Base-by-base conservation (phyloP, 1,140 invertebrate genomes). In the Daktulosphaira vitifoliae region DNA sequence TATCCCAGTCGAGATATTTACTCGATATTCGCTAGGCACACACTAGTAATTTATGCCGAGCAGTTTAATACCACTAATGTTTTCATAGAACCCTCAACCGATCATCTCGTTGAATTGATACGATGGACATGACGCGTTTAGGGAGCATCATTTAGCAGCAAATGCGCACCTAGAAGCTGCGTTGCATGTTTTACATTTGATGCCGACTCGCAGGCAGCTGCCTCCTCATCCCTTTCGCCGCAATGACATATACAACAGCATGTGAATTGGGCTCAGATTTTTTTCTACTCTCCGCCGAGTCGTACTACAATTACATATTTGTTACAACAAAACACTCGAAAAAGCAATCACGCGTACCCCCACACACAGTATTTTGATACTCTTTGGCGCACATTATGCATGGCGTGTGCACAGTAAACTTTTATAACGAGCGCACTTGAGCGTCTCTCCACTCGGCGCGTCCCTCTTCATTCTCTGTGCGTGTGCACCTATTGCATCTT, bases 401-500 rank as follows among this genome's bases (percentile, higher is more conserved):
- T 33, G 11, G 29, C 11, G 11, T 33, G 29, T 33, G 11, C 29
- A 33, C 42, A 48, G 56, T 33, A 62, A 62, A 62, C 56, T 62
- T 62, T 48, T 48, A 62, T 48, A 62, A 62, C 56, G 56, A 62
- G 42, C 42, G 56, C 25, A 62, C 56, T 62, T 29, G 56, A 62
- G 46, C 42, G 22, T 25, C 11, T 3, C 25, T 16, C 22, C 25
- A 20, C 29, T 33, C 29, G 5, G 29, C 11, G 5, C 11, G 29
- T 6, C 29, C n/a, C n/a, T n/a, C n/a, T n/a, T n/a, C n/a, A n/a
- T n/a, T n/a, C n/a, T n/a, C n/a, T n/a, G n/a, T n/a, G n/a, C n/a
- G n/a, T n/a, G n/a, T n/a, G n/a, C n/a, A n/a, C n/a, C n/a, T n/a
- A n/a, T n/a, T n/a, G n/a, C n/a, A n/a, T 11, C 29, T 33, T 11